Evolutionary conservation across 2,888 invertebrate genomes (phyloP).

Genomic region (Hirtodrosophila cameraria): DNA sequence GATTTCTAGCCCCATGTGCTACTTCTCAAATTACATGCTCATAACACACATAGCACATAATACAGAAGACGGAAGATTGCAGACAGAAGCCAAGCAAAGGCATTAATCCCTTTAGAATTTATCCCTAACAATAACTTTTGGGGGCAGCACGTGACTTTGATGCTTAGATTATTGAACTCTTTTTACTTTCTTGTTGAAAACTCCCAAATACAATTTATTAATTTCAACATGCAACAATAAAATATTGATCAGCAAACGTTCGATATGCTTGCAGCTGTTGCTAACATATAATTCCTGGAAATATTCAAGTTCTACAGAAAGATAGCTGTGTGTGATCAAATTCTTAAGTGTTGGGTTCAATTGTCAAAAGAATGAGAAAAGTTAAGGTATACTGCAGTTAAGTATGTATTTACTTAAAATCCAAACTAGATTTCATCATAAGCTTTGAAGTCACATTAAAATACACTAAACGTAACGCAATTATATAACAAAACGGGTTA

Average conservation of each 20-base stretch:
- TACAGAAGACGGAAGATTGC: constrained; percentile 4
- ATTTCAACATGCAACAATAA: too few species aligned
- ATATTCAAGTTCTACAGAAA: constrained; percentile 38
- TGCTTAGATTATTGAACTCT: constrained; percentile 55
- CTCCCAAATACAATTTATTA: neutral
- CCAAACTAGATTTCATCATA: too few species aligned
- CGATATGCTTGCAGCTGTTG: constrained; percentile 35
- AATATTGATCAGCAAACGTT: constrained; percentile 29
- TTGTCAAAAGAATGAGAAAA: neutral
- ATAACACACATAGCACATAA: constrained; percentile 36
- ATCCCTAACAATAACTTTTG: constrained; percentile 18
- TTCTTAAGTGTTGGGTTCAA: neutral
- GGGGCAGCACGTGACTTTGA: constrained; percentile 55
- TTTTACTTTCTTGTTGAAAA: neutral
- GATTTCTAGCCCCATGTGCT: constrained; percentile 51
- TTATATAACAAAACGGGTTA: neutral
- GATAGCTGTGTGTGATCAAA: constrained; percentile 8
- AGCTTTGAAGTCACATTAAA: too few species aligned
- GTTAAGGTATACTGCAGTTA: too few species aligned
- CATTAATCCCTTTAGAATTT: constrained; percentile 46
- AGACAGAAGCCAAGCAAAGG: constrained; percentile 8
- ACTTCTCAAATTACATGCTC: constrained; percentile 42
- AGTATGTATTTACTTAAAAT: too few species aligned
- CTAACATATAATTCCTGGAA: constrained; percentile 33
- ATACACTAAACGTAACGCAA: neutral